Base-by-base conservation (phyloP, 2,797 vertebrate species). In the Sebastes glaucus region DNA sequence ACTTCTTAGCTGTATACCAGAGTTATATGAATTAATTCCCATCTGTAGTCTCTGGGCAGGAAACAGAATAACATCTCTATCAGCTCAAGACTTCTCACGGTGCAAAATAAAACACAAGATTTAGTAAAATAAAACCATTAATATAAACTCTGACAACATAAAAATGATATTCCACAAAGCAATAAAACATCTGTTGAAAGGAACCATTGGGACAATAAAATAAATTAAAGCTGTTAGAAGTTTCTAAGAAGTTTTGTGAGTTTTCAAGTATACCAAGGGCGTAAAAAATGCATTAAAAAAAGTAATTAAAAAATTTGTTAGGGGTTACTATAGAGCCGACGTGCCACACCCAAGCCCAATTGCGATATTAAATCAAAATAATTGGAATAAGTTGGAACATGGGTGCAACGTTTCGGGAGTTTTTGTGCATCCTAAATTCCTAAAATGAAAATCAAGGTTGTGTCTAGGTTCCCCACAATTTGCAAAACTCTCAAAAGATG, bases 301-400 rank as follows among this genome's bases (percentile, higher is more conserved):
- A 46, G 42, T 46, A 46, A 46, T 18, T 46, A 42, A 42, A 16
- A 56, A 56, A 56, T 11, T 56, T 14, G 14, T 32, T 30, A 52
- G 4, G 57, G 16, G 4, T 2, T 0, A 18, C 27, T 30, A 6
- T 28, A 10, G 16, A 60, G 27, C 27, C 0, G 27, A 30, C 0
- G 18, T 60, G 57, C 18, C 27, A 20, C 4, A 9, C 16, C 16
- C 16, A 60, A 60, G 16, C 27, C 9, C 16, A 20, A 5, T 11
- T 20, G 2, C 5, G 0, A 18, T 0, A 20, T 28, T 9, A 30
- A 30, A 20, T 28, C 0, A 30, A 30, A n/a, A 25, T 13, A 56
- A 14, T 25, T 5, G 38, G 38, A 42, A 56, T 11, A 7, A 56
- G 53, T 56, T 25, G 23, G 11, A 56, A 56, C 53, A 25, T 56